Base-by-base conservation (phyloP, 2,797 vertebrate genomes). In the Sciurus vulgaris region DNA sequence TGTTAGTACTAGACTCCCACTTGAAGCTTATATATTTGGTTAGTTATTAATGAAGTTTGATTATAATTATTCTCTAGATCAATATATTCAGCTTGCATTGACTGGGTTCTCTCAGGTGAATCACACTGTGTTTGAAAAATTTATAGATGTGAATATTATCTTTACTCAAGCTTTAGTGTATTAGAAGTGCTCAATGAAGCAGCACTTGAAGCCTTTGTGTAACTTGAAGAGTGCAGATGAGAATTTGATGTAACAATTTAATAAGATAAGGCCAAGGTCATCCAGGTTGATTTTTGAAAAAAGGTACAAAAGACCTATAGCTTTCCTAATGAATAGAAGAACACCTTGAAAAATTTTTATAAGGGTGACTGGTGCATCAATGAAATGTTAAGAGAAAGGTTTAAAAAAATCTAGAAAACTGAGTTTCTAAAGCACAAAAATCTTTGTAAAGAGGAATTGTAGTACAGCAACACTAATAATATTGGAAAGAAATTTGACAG, bases 401-500 rank as follows among this genome's bases (percentile, higher is more conserved):
- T 6, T 44, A 77, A 38, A 38, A 54, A 56, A 38, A 18, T 67
- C 2, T 26, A 86, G 49, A 86, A 67, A 93, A 79, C 24, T 49
- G 41, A 93, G 44, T 65, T 81, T 26, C 33, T 41, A 87, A 67
- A 81, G 30, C 28, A 86, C 26, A 69, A 38, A 91, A 70, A 78
- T 74, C 38, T 78, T 81, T 81, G 30, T 44, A 86, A 69, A 9
- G 15, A 51, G 38, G 6, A 13, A 54, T 26, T 79, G 26, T 54
- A 87, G 7, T 7, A 0, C 1, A 54, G 38, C 33, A n/a, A 54
- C 65, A 49, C 5, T 74, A 81, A 51, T 67, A 59, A 3, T 28
- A 67, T 72, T 41, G 7, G 51, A 77, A 93, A 15, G 18, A 87
- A 83, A 89, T 76, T 59, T 77, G 49, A 77, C 95, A 81, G 41